Base-by-base conservation (phyloP, 1,140 invertebrate species). In the Neomicropteryx cornuta region DNA sequence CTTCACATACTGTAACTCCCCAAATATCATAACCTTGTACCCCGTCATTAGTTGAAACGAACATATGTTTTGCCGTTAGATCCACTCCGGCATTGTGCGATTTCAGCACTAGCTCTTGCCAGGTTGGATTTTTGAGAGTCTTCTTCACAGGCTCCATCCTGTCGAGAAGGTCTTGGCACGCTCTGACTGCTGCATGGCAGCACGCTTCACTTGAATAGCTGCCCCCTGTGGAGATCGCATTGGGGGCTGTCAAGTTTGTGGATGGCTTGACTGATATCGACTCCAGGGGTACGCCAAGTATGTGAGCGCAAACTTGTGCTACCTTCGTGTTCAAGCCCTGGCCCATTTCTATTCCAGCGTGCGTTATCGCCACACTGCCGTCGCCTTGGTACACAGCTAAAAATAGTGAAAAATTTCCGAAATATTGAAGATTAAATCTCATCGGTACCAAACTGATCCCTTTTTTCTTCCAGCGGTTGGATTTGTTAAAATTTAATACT, bases 301-400 rank as follows among this genome's bases (percentile, higher is more conserved):
- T 71, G 44, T 79, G 71, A 3, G 83, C 84, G 42, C 73, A 79
- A 3, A 81, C 76, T 72, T 90, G 86, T 20, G 75, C 76, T 8
- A 77, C 72, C 79, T 87, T 69, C 1, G 76, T 79, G 44, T 79
- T 85, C 32, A 91, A 76, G 2, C 88, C 87, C 70, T 91, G 87
- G 5, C 87, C 88, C 62, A 83, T 81, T 72, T 93, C 87, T 27
- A 87, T 76, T 20, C 84, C 86, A 33, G 78, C 83, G 50, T 88
- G 83, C 11, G 71, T 68, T 21, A 91, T 66, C 1, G 75, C 68
- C 1, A 91, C 82, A 0, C 80, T 79, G 8, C 85, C 86, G 64
- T 90, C 87, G 2, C 61, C 58, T 24, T 80, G 76, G 54, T 79
- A 86, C 39, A 91, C 72, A 3, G 80, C 76, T 2, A 90, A 70